Evolutionary conservation across 37 sponge, comb jelly and placozoan species (phyloP).

Genomic region (Ephydatia muelleri): DNA sequence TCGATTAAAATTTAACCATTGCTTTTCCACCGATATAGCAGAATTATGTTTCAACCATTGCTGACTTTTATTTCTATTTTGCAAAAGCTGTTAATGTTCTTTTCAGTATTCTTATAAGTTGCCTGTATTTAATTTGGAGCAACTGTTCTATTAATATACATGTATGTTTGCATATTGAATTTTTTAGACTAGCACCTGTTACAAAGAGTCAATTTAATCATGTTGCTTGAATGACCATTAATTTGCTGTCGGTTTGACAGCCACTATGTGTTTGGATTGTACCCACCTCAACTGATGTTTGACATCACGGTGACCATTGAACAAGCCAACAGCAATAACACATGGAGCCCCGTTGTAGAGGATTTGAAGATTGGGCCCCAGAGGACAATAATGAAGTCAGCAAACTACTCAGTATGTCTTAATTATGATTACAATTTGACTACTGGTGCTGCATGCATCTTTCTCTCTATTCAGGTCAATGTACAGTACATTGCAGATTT

Average conservation of each 20-base stretch:
- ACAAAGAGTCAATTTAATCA: not conserved
- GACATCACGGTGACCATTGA: constrained; percentile 50
- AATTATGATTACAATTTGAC: not conserved
- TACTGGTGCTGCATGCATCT: not conserved
- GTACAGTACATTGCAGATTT: constrained; percentile 81
- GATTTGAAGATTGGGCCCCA: constrained; percentile 53
- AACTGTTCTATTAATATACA: too few relatives aligned
- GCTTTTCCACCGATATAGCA: too few relatives aligned
- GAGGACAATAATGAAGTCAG: constrained; percentile 43
- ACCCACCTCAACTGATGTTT: constrained; percentile 62
- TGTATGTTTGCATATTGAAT: too few relatives aligned
- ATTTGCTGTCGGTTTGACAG: too few relatives aligned
- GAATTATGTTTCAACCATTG: too few relatives aligned
- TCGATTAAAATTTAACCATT: too few relatives aligned
- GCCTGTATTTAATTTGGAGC: too few relatives aligned
- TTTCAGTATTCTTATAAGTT: too few relatives aligned
- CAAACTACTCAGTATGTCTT: constrained; percentile 20
- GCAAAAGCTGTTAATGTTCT: too few relatives aligned
- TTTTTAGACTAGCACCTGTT: too few relatives aligned
- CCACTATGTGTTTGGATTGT: constrained; percentile 58
- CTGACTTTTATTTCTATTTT: too few relatives aligned
- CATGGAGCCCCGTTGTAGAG: constrained; percentile 41
- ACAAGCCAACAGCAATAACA: constrained; percentile 16
- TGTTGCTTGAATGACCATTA: not conserved
- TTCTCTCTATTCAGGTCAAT: constrained; percentile 40